A percentile compares a stretch with the other conserved stretches of the same genome.
phyloP scores from a whole-genome alignment of 23 tunicate genomes.

The Trididemnum nubilum region DNA sequence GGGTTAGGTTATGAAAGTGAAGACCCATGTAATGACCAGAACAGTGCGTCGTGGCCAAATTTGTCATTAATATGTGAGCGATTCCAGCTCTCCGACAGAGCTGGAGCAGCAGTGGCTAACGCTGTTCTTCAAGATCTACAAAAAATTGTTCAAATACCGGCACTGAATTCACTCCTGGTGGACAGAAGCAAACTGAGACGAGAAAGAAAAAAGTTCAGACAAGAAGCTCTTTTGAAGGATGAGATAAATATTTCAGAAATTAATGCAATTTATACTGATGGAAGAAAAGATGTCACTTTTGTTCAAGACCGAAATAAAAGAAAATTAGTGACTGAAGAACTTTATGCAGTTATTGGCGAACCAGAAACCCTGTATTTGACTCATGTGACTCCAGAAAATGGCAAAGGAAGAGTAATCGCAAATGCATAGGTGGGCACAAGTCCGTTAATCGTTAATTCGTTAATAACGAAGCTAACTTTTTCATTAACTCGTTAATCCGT shows the following conservation, averaged over 20 bases:
- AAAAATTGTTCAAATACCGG: not conserved
- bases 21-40: not conserved
- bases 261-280: not conserved
- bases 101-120: slow-evolving; percentile 14
- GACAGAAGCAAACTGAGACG: slow-evolving; percentile 21
- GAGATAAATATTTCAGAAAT: not conserved
- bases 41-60: slow-evolving; percentile 1
- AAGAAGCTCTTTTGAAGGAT: not conserved
- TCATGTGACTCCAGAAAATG: not conserved
- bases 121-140: not conserved
- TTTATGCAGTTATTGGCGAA: slow-evolving; percentile 9
- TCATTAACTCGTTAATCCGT: not conserved
- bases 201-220: slow-evolving; percentile 5
- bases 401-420: not conserved
- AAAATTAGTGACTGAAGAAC: not conserved
- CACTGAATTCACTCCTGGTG: not conserved
- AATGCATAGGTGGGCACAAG: too few relatives aligned
- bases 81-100: slow-evolving; percentile 26
- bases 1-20: not conserved
- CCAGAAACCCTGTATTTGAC: slow-evolving; percentile 9
- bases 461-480: slow-evolving; percentile 3
- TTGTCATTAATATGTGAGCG: slow-evolving; percentile 21
- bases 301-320: not conserved
- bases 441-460: too few relatives aligned
- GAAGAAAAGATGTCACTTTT: slow-evolving; percentile 22